phyloP scores from a whole-genome alignment of 2,888 invertebrate species.

The Patella depressa region DNA sequence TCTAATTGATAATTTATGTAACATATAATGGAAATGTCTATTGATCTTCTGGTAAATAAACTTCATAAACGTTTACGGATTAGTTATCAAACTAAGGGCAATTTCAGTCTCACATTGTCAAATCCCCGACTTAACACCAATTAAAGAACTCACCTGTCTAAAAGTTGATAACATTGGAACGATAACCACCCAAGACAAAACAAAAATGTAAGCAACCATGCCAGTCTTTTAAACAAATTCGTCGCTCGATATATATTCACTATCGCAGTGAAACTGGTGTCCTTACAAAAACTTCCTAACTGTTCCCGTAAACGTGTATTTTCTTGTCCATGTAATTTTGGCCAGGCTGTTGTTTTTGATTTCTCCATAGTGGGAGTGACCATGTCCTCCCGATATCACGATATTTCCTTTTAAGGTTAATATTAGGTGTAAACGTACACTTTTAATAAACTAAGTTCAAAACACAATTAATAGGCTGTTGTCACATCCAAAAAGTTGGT shows the following conservation, averaged over 20 bases:
- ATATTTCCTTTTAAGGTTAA: too few relatives aligned
- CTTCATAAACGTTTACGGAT: too few relatives aligned
- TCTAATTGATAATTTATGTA: too few relatives aligned
- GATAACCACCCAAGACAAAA: conserved; percentile 48
- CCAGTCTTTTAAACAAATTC: conserved; percentile 42
- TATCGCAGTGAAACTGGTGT: conserved; percentile 61
- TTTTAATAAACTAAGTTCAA: too few relatives aligned
- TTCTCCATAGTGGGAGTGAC: not conserved
- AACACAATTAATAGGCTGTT: too few relatives aligned
- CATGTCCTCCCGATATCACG: too few relatives aligned
- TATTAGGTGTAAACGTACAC: too few relatives aligned
- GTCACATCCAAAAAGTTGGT: too few relatives aligned
- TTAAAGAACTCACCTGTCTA: conserved; percentile 42
- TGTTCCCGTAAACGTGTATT: conserved; percentile 33
- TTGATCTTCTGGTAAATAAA: too few relatives aligned
- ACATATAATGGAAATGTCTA: too few relatives aligned
- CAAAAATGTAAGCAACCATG: conserved; percentile 51
- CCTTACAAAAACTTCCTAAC: conserved; percentile 42
- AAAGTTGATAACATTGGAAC: conserved; percentile 45
- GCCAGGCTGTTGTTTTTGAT: not conserved
- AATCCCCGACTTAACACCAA: not conserved
- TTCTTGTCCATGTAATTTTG: conserved; percentile 7
- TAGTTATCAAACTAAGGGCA: too few relatives aligned
- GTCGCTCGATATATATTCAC: conserved; percentile 53
- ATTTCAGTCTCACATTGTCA: not conserved